Evolutionary conservation across 2,113 vertebrate species (phyloP), one percentile per base, ranked within the genome.

Genomic region (Hucho hucho): DNA sequence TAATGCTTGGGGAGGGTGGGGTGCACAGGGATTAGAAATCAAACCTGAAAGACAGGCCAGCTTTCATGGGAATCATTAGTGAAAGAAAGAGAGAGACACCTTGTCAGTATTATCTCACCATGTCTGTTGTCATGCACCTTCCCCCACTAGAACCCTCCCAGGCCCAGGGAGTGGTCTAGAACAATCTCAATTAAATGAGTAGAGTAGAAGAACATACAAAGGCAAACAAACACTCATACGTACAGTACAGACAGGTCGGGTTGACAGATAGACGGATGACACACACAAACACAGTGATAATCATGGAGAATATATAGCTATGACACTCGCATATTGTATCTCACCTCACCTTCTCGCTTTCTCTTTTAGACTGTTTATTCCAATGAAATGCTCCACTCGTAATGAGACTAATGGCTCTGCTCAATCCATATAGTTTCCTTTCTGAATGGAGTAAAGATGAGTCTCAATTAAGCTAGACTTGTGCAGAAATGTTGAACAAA

Each of bases 21-120:
- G 78, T 74, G 59, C 73, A 47, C n/a, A 66, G 69, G 32, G 61
- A 75, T 75, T 70, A 71, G 63, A 56, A 61, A 53, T 64, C 61
- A 66, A 70, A 75, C 78, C 69, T 59, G 78, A 79, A 79, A 75
- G 73, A 79, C 78, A 70, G 63, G 78, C 61, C 47, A 46, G 4
- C 63, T 59, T 28, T 25, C n/a, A 25, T 37, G 67, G 26, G n/a
- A 66, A 70, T 65, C 64, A 67, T 53, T 53, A 53, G 49, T 53
- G 49, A 16, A 18, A 53, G 49, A 18, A 53, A 53, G 56, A 78
- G 72, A 32, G 64, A 64, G 28, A 69, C 9, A 43, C 37, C 37
- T 11, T 43, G 53, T 63, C 59, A 22, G 43, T 22, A 25, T 53
- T 74, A 53, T 53, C 49, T 53, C 37, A 43, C 37, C 37, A 12